A percentile compares a stretch with the other conserved stretches of the same genome.
Evolutionary conservation across 2,888 invertebrate genomes (phyloP).

Genomic region (Acrobasis suavella): DNA sequence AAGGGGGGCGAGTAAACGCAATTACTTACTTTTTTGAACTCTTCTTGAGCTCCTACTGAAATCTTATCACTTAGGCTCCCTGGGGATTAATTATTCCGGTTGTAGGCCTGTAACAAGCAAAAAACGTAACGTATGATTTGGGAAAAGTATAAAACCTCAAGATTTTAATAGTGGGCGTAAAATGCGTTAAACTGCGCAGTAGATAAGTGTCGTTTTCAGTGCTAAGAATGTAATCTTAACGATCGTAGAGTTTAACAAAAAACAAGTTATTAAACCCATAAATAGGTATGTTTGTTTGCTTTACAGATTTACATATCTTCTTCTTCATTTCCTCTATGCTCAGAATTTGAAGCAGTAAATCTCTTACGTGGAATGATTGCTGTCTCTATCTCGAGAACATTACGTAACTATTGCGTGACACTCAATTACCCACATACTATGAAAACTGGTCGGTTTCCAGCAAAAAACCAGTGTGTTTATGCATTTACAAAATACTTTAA

Average conservation of each 20-base stretch:
- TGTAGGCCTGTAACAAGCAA: constrained; percentile 74
- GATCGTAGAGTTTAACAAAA: not conserved
- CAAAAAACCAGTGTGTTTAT: too few species aligned
- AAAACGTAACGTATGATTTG: constrained; percentile 19
- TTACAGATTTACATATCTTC: too few species aligned
- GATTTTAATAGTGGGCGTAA: not conserved
- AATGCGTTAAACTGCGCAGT: not conserved
- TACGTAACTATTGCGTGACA: too few species aligned
- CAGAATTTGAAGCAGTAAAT: too few species aligned
- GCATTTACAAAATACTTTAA: too few species aligned
- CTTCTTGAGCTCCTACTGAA: constrained; percentile 77
- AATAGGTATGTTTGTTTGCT: too few species aligned
- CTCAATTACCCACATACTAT: too few species aligned
- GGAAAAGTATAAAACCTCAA: not conserved
- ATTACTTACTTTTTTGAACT: constrained; percentile 79
- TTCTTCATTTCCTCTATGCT: too few species aligned
- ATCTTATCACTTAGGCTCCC: constrained; percentile 76
- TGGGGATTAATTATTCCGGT: constrained; percentile 62
- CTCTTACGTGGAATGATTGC: too few species aligned
- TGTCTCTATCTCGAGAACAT: too few species aligned
- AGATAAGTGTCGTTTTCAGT: not conserved
- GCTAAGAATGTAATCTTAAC: not conserved
- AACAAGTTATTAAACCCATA: too few species aligned
- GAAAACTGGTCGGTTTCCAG: too few species aligned
- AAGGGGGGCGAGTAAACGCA: constrained; percentile 42